Evolutionary conservation across 2,797 vertebrate genomes (phyloP).

Genomic region (Huso huso): DNA sequence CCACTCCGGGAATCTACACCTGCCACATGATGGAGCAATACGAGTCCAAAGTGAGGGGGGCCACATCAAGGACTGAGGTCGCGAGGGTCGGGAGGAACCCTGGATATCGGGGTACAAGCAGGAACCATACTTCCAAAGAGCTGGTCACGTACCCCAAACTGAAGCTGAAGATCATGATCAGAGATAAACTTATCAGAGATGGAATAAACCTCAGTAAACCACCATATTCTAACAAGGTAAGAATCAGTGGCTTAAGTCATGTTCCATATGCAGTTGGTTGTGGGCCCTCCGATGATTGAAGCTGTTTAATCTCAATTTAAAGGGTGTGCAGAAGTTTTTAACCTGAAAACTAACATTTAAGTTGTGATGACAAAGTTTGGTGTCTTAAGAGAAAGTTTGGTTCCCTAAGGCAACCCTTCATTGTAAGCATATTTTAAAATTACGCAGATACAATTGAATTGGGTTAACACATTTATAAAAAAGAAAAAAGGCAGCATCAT

Average conservation of each 20-base stretch:
- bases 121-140: slow-evolving; percentile 63
- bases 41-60: slow-evolving; percentile 55
- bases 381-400: too few species aligned
- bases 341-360: too few species aligned
- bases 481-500: too few species aligned
- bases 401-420: too few species aligned
- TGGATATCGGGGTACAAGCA: slow-evolving; percentile 49
- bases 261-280: too few species aligned
- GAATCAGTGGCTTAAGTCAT: slow-evolving; percentile 24
- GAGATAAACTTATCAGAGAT: slow-evolving; percentile 89
- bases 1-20: slow-evolving; percentile 49
- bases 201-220: slow-evolving; percentile 82
- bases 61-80: slow-evolving; percentile 65
- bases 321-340: too few species aligned
- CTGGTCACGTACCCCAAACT: slow-evolving; percentile 77
- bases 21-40: slow-evolving; percentile 60
- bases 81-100: slow-evolving; percentile 45
- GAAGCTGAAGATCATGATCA: slow-evolving; percentile 95
- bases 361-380: too few species aligned
- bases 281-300: too few species aligned
- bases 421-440: too few species aligned
- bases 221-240: slow-evolving; percentile 91
- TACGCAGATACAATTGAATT: too few species aligned
- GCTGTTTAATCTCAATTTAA: too few species aligned
- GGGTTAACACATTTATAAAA: too few species aligned